Evolutionary conservation across 1,140 invertebrate genomes (phyloP), one percentile per base, ranked within the genome.

Genomic region (Scaptomyza hsui): DNA sequence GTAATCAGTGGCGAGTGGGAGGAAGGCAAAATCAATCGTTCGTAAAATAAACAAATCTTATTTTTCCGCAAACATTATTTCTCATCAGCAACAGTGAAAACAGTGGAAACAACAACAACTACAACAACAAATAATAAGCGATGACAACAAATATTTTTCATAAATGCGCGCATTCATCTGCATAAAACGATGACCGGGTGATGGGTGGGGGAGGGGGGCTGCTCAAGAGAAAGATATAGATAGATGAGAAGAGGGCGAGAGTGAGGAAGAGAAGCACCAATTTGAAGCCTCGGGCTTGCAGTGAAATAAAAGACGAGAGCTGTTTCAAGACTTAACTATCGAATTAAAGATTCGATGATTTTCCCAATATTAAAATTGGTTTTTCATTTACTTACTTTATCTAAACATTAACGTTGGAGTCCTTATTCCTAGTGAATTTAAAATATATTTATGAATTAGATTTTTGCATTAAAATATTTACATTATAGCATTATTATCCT

Each of bases 11-110:
- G 39, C 21, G 44, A 41, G 47, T 44, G 32, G 35, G 57, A 9
- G 26, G 26, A 47, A 41, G 63, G 44, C 39, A 57, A 78, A 88
- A 88, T 88, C 82, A 88, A 88, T 88, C 82, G 82, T 82, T 88
- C 78, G 82, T 86, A 88, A 88, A 88, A 88, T 88, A 88, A 88
- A 88, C 82, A 88, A 88, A 88, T 88, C 82, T 88, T 88, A 88
- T 88, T 88, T 86, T 88, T 88, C 78, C 82, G 75, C 82, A 88
- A 88, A 88, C 82, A 88, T 88, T 88, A 88, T 88, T 88, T 86
- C 75, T 86, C 81, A 86, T 86, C 82, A 81, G 73, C 41, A 42
- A 49, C 56, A 41, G 35, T 44, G 69, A 29, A 37, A 64, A 60
- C 48, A 65, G 39, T 42, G n/a, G 15, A n/a, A 63, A 64, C 67